phyloP scores from a whole-genome alignment of 2,113 vertebrate species.

The Catagonus wagneri region DNA sequence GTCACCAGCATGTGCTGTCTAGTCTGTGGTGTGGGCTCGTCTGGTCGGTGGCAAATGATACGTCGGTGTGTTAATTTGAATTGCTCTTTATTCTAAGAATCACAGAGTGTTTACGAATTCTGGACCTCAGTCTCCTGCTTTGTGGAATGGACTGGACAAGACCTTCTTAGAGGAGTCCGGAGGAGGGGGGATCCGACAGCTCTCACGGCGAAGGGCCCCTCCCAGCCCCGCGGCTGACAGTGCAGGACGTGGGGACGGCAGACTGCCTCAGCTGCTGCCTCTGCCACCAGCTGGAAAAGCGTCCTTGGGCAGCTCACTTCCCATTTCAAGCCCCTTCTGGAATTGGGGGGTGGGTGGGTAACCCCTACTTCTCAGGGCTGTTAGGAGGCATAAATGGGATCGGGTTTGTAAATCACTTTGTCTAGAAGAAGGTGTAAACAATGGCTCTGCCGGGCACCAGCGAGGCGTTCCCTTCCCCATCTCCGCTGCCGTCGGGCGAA shows the following conservation, averaged over 20 bases:
- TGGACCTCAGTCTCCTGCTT: neutral
- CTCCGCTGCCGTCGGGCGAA: neutral
- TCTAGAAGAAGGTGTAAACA: neutral
- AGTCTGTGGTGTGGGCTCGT: neutral
- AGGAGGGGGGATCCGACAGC: fast-evolving
- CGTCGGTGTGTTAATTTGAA: neutral
- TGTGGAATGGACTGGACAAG: neutral
- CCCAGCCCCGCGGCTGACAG: fast-evolving
- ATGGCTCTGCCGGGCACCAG: neutral
- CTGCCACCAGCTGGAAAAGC: neutral
- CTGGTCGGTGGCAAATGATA: too few species aligned
- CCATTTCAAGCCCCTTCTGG: neutral
- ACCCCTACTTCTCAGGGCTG: neutral
- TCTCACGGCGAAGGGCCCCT: neutral
- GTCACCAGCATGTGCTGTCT: neutral
- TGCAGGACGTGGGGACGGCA: fast-evolving
- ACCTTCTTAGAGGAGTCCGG: fast-evolving
- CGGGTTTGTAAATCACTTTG: neutral
- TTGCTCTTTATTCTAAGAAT: neutral
- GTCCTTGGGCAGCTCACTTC: neutral
- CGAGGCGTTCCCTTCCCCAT: neutral
- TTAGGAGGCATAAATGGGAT: neutral
- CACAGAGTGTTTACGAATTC: neutral
- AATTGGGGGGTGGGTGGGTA: neutral
- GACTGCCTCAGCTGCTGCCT: fast-evolving